Base-by-base conservation (phyloP, 1,140 invertebrate species). In the Capitella teleta region DNA sequence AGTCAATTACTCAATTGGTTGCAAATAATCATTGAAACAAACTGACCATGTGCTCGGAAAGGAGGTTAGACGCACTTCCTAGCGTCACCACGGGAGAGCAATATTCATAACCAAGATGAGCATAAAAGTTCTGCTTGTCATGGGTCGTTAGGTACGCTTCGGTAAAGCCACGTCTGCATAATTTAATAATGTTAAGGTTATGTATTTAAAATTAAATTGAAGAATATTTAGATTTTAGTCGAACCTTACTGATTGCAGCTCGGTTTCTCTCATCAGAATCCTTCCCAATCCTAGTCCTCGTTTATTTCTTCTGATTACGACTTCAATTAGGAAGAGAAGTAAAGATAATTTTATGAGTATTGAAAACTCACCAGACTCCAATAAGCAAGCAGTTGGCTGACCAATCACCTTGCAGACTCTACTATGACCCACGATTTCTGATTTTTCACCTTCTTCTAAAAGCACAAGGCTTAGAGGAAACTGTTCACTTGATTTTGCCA, bases 51-150 rank as follows among this genome's bases (percentile, higher is more conserved):
- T 47, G 16, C 24, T 67, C 56, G 26, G 63, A 53, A 14, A 69
- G 26, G 40, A 57, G 50, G 32, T 58, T 41, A 26, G 63, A 57
- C 34, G 60, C 57, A 18, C 54, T 54, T 36, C 63, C 63, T 49
- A 64, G 51, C 23, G 56, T 61, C 28, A 61, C 50, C 36, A 69
- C 54, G 32, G 65, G 61, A 2, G 56, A 30, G 56, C 65, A 67
- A 28, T 47, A 57, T 24, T 44, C 37, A 50, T 68, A 69, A 10
- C 66, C 66, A 18, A 70, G 45, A 48, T 63, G 63, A 26, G 53
- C 37, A 50, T 70, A 70, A 45, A 70, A 70, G 14, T 61, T 58
- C 53, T 67, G 57, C 53, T 70, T 67, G 49, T 70, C 66, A 50
- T 64, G 53, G 0, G 67, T 70, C 18, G 57, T 66, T 23, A 70